Percentiles rank a stretch among this genome's conserved stretches.
Evolutionary conservation across 2,113 vertebrate genomes (phyloP).

Genomic region (Oreocharis arfaki): DNA sequence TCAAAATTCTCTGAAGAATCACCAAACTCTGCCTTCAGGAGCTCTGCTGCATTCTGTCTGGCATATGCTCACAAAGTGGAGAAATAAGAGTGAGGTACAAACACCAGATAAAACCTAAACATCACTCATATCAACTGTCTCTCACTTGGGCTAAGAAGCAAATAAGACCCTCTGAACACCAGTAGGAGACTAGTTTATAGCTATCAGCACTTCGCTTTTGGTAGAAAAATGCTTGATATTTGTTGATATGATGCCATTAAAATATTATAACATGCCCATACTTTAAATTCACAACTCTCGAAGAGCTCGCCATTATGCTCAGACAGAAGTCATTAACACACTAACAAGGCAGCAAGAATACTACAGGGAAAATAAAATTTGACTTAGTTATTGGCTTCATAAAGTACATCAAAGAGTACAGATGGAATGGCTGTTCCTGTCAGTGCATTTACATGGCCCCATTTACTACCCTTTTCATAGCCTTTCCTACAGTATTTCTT

Average conservation of each 20-base stretch:
- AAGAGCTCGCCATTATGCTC: not conserved
- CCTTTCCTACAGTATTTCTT: not conserved
- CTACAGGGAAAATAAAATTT: constrained; percentile 28
- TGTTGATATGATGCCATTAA: not conserved
- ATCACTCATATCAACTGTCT: not conserved
- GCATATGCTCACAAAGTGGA: not conserved
- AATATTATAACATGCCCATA: not conserved
- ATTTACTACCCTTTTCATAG: not conserved
- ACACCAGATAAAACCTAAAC: not conserved
- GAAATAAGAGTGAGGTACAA: not conserved
- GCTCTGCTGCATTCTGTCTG: not conserved
- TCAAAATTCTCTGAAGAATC: not conserved
- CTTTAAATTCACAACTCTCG: constrained; percentile 1
- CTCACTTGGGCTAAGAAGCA: not conserved
- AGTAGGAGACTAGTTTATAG: not conserved
- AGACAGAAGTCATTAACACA: not conserved
- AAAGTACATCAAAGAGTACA: not conserved
- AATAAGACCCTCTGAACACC: not conserved
- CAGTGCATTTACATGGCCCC: not conserved
- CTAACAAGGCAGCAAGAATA: constrained; percentile 10
- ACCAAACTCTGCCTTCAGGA: not conserved
- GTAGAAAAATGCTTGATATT: not conserved
- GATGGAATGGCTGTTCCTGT: not conserved
- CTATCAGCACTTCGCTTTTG: not conserved
- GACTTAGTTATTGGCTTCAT: not conserved